A percentile compares a stretch with the other conserved stretches of the same genome.
Evolutionary conservation across 2,113 vertebrate species (phyloP).

Genomic region (Oceanites oceanicus): DNA sequence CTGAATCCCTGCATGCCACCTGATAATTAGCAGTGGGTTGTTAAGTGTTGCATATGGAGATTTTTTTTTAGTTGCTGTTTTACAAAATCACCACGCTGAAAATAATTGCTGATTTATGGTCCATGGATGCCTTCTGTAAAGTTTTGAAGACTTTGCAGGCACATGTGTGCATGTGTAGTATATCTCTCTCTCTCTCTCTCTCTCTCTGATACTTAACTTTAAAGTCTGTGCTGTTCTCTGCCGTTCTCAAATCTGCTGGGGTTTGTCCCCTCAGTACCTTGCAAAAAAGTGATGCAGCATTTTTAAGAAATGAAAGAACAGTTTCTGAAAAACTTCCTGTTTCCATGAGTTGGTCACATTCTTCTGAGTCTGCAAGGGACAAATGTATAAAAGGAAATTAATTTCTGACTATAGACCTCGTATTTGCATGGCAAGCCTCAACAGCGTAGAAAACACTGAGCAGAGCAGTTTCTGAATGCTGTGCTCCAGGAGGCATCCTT

Average conservation of each 20-base stretch:
- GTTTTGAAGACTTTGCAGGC: neutral
- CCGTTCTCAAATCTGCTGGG: neutral
- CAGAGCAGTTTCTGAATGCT: neutral
- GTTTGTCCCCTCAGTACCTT: neutral
- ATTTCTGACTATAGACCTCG: neutral
- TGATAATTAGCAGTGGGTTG: neutral
- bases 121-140: neutral
- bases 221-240: neutral
- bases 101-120: neutral
- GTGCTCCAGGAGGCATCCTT: neutral
- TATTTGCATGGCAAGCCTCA: neutral
- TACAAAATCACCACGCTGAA: neutral
- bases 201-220: neutral
- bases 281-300: neutral
- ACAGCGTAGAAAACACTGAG: neutral
- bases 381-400: neutral
- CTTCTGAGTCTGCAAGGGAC: neutral
- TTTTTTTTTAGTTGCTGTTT: neutral
- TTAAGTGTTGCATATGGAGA: neutral
- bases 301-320: neutral
- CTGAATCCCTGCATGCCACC: fast-evolving
- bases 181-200: neutral
- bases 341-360: neutral
- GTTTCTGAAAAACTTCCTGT: neutral
- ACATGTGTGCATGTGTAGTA: fast-evolving